Evolutionary conservation across 2,797 vertebrate species (phyloP), one percentile per base, ranked within the genome.

Genomic region (Buphagus erythrorhynchus): DNA sequence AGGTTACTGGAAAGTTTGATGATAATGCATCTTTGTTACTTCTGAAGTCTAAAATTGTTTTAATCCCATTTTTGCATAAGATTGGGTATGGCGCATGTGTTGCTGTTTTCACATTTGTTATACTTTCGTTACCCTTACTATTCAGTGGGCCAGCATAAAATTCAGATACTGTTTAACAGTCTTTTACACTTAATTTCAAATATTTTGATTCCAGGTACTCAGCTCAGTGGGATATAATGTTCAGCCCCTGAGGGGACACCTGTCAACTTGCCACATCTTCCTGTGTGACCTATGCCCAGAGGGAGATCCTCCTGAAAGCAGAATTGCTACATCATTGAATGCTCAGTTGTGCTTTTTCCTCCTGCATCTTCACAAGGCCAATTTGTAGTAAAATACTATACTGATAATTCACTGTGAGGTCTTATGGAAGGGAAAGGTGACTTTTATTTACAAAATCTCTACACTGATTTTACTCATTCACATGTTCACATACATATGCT

Each of bases 401-500:
- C 38, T 8, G 33, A 8, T 42, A 66, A 42, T 54, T 82, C 24
- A 28, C 18, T 21, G 25, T 6, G 19, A 62, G n/a, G 22, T 81
- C 33, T 72, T 54, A 40, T 3, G 5, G 45, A 36, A 76, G 10
- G 8, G 18, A 68, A 78, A 89, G 19, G 26, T 28, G 19, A 62
- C 45, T 91, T 86, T 75, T 14, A 52, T 54, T 65, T 65, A 52
- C 10, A 38, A 10, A 54, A 67, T 54, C 28, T 67, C 29, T 26
- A 24, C 19, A 13, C 2, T 31, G 35, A 0, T 57, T 78, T 88
- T 72, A 38, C 19, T 61, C 21, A 31, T 45, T 67, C 21, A 35
- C 6, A 1, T 36, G 9, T 36, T 72, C 18, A 16, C 3, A 43
- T 11, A 5, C 3, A 1, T 16, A 5, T 26, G 10, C 31, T 76